A percentile compares a stretch with the other conserved stretches of the same genome.
These are phyloP conservation scores for Thermophis baileyi DNA, from an alignment of 2,113 vertebrate genomes.

Conservation along the genomic window DNA sequence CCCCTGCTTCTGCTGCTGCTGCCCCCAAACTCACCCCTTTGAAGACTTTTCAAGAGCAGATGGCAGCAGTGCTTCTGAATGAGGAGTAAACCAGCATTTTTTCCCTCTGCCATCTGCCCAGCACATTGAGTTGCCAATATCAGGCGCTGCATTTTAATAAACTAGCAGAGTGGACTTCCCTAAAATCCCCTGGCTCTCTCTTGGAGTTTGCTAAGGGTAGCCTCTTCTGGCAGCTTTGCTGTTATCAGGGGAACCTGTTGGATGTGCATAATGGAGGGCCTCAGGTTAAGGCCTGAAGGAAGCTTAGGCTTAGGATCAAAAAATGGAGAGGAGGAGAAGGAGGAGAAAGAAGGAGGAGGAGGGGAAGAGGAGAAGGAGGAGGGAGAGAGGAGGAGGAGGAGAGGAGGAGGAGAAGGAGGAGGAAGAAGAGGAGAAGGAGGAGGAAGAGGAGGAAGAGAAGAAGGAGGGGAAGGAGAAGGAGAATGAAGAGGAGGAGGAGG, in stretches of 20 bases:
- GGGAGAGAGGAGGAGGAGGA: accelerated
- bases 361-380: too few relatives aligned
- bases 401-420: too few relatives aligned
- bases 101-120: neutral
- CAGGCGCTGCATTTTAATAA: neutral
- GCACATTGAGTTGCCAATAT: neutral
- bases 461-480: too few relatives aligned
- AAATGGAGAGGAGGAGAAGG: neutral
- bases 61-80: neutral
- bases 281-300: neutral
- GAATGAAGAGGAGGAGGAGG: too few relatives aligned
- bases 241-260: neutral
- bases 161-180: neutral
- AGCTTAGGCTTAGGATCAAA: neutral
- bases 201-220: neutral
- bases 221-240: neutral
- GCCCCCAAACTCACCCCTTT: neutral
- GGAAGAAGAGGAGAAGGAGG: too few relatives aligned
- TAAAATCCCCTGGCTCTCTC: neutral
- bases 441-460: too few relatives aligned
- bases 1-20: neutral
- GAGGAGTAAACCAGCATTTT: neutral
- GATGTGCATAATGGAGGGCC: neutral
- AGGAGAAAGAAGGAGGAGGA: too few relatives aligned
- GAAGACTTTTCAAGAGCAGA: neutral